These are phyloP conservation scores for Berghia stephanieae DNA, from an alignment of 1,140 invertebrate species.

Conservation along the genomic window DNA sequence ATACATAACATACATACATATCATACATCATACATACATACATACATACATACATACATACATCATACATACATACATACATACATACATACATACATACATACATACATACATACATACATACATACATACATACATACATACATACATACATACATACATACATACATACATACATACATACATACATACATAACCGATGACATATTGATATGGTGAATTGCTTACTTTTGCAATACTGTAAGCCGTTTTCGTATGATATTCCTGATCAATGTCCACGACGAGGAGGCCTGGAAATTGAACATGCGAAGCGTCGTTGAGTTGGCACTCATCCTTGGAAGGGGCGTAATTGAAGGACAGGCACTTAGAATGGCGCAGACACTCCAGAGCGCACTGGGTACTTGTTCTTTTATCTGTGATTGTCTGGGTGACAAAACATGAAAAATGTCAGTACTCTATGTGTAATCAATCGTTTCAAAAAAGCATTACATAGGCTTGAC, in stretches of 20 bases:
- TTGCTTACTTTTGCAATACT: slow-evolving; percentile 7
- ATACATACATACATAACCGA: not conserved
- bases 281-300: not conserved
- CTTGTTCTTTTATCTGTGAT: not conserved
- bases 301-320: slow-evolving; percentile 13
- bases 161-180: slow-evolving; percentile 17
- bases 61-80: no score
- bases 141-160: slow-evolving; percentile 17
- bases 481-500: no score
- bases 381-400: slow-evolving; percentile 16
- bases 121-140: slow-evolving; percentile 16
- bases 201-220: not conserved
- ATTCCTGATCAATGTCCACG: not conserved
- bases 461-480: no score
- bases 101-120: not conserved
- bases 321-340: not conserved
- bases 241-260: not conserved
- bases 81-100: no score
- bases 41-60: no score
- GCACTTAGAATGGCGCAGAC: not conserved
- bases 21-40: not conserved
- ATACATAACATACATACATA: slow-evolving; percentile 14
- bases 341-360: slow-evolving; percentile 1
- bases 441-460: no score
- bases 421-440: no score